Evolutionary conservation across 2,797 vertebrate species (phyloP).

Genomic region (Myotis daubentonii): DNA sequence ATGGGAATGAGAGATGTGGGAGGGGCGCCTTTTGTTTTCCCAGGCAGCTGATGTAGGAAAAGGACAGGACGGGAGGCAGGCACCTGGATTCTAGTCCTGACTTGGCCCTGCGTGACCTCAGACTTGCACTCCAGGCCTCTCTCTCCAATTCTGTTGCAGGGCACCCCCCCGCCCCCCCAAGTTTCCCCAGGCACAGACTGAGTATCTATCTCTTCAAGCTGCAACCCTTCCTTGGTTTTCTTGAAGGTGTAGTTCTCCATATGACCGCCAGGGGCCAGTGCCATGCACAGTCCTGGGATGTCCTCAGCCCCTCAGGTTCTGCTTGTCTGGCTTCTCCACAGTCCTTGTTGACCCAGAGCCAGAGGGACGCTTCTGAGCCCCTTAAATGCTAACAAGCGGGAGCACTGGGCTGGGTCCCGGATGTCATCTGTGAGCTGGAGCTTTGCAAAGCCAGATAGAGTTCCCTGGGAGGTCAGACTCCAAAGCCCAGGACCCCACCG

Average conservation of each 20-base stretch:
- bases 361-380: slow-evolving; percentile 10
- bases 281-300: fast-evolving
- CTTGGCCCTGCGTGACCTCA: background rate
- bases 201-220: no score
- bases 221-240: background rate
- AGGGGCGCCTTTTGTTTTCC: background rate
- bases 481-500: slow-evolving; percentile 4
- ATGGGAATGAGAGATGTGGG: background rate
- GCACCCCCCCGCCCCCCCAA: fast-evolving
- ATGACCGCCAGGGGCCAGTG: slow-evolving; percentile 39
- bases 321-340: background rate
- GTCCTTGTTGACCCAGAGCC: background rate
- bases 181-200: background rate
- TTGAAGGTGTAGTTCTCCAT: background rate
- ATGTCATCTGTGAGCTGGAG: slow-evolving; percentile 40
- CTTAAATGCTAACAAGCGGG: slow-evolving; percentile 23
- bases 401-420: slow-evolving; percentile 47
- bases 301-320: background rate
- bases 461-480: background rate
- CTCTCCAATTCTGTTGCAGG: background rate
- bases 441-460: slow-evolving; percentile 26
- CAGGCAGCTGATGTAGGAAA: background rate
- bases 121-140: background rate
- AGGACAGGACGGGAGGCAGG: background rate
- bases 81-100: background rate